phyloP scores from a whole-genome alignment of 2,797 vertebrate species.

The Lemur catta region DNA sequence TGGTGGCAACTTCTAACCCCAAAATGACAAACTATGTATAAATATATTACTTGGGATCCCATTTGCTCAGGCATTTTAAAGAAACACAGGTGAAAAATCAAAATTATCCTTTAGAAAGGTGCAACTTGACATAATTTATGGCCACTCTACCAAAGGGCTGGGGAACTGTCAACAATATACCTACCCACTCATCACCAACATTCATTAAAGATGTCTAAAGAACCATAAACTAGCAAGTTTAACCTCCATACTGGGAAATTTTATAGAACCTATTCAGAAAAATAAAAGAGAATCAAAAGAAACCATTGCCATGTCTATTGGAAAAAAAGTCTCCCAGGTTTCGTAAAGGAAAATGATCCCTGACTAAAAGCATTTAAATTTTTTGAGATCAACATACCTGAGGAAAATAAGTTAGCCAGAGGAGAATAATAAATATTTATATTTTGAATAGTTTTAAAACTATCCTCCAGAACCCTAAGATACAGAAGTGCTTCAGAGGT shows the following conservation, averaged over 20 bases:
- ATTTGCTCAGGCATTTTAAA: neutral
- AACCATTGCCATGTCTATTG: neutral
- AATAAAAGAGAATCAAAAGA: neutral
- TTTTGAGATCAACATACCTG: neutral
- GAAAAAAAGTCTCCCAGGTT: neutral
- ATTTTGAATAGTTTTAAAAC: slow-evolving; percentile 24
- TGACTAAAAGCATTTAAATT: slow-evolving; percentile 31
- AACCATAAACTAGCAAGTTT: neutral
- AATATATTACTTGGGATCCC: neutral
- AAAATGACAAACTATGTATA: neutral
- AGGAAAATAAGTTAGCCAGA: neutral
- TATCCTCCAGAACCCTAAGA: neutral
- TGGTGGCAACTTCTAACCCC: neutral
- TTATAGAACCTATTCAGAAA: neutral
- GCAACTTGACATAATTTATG: neutral
- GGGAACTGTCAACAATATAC: neutral
- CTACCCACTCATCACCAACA: neutral
- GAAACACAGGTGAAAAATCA: slow-evolving; percentile 26
- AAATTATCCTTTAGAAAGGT: neutral
- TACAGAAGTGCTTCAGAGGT: neutral
- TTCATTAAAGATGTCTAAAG: neutral
- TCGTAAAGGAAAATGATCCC: slow-evolving; percentile 21
- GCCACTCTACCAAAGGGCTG: neutral
- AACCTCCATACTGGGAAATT: neutral
- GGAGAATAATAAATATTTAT: neutral